Base-by-base conservation (phyloP, 2,888 invertebrate species). In the Stomorhina lunata region DNA sequence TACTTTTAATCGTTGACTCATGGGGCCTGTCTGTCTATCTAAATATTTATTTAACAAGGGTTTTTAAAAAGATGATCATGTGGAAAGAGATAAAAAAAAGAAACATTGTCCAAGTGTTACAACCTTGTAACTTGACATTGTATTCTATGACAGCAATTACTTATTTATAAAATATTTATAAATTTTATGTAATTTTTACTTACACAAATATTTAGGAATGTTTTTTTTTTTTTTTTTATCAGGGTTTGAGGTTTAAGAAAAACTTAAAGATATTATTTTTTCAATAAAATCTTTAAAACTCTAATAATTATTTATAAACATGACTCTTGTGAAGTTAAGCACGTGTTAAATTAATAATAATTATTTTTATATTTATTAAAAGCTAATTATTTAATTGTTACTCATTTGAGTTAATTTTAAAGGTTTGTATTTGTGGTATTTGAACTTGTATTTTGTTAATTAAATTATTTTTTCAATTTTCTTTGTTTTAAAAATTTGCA, bases 71-170 rank as follows among this genome's bases (percentile, higher is more conserved):
- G 43, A 65, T 57, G 50, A 81, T 29, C 40, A 43, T 43, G 43
- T 45, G 17, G 5, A 78, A 50, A 69, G 32, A 66, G 48, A 50
- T 15, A 22, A 9, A 17, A 25, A 63, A 32, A 48, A 25, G 32
- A 50, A 43, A 63, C 17, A 29, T 57, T 66, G 68, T 48, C 63
- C 77, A 73, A 78, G 73, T 78, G 77, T 65, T 77, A 40, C 68
- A 73, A 65, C 81, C 81, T 78, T 78, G 77, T 34, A 32, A 17
- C 37, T 71, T 81, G 81, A 78, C 81, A 81, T 78, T 81, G 77
- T 55, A n/a, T n/a, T n/a, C n/a, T n/a, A 57, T 53, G 73, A 69
- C 43, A 73, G 55, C 45, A 63, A 45, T 71, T 63, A 63, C n/a
- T 3, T 9, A 55, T 32, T 0, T 32, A 32, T 55, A 17, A 29